Base-by-base conservation (phyloP, 2,888 invertebrate species). In the Augochlorella aurata region DNA sequence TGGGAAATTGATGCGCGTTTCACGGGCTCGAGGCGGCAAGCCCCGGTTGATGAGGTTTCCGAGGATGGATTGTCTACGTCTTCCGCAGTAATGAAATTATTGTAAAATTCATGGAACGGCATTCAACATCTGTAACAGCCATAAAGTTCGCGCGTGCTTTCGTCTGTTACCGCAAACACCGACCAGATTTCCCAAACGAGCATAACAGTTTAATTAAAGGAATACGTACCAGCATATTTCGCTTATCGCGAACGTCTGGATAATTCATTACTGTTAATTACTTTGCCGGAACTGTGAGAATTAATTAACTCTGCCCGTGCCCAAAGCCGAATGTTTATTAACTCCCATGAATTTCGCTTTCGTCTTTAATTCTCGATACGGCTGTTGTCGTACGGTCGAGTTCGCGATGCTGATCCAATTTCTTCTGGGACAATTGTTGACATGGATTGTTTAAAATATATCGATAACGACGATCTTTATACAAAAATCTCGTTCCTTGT, bases 181-280 rank as follows among this genome's bases (percentile, higher is more conserved):
- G 12, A 16, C n/a, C 69, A 24, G 24, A 58, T 71, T 71, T 58
- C 24, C 24, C 45, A 58, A 71, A 71, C 71, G 45, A 24, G 54
- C 18, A 71, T 71, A 71, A 24, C 47, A 18, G 24, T 58, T 58
- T 47, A 67, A 67, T 63, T 63, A 63, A 63, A 29, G 38, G 63
- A 63, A 63, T 18, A 63, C 63, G 16, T 29, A 29, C 16, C 61
- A 14, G 16, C 29, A 44, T 63, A 38, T 44, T 18, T 38, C 44
- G 9, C 44, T 10, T 38, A n/a, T 18, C 63, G 1, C 5, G 63
- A 63, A 38, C 9, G 29, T 44, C 18, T 63, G 29, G 9, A 10
- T 38, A n/a, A 63, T 18, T 18, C 38, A 38, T 63, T 18, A 29
- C 29, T 16, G 29, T 61, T 38, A 63, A 63, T 63, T 63, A 18